A percentile compares a stretch with the other conserved stretches of the same genome.
These are phyloP conservation scores for Conopomorpha cramerella DNA, from an alignment of 1,140 invertebrate genomes.

Conservation along the genomic window DNA sequence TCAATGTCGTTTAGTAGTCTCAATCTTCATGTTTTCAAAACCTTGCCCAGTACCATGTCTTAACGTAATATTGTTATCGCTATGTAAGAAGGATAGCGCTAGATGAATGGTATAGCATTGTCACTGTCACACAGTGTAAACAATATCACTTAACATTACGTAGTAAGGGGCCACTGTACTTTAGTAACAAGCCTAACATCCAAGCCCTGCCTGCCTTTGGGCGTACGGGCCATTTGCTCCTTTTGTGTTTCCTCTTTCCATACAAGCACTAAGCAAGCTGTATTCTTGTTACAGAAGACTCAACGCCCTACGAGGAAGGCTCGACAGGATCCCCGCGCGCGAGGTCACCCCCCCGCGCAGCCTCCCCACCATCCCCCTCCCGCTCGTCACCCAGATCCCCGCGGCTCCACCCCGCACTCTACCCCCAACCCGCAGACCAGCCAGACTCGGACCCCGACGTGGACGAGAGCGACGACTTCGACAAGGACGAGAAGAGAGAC, in stretches of 20 bases:
- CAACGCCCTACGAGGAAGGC: slow-evolving; percentile 67
- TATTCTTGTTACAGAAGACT: slow-evolving; percentile 67
- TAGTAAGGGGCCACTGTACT: neutral
- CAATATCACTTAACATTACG: neutral
- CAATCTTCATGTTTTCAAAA: no score
- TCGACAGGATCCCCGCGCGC: slow-evolving; percentile 63
- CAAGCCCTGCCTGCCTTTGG: neutral
- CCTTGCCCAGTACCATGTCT: no score
- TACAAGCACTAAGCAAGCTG: no score
- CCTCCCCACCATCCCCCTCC: slow-evolving; percentile 35
- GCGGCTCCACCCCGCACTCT: slow-evolving; percentile 53
- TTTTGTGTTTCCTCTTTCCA: no score
- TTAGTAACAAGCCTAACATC: neutral
- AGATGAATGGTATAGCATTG: no score
- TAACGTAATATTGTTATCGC: no score
- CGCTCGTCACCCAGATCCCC: slow-evolving; percentile 37
- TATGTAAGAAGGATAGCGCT: no score
- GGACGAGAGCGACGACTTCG: slow-evolving; percentile 67
- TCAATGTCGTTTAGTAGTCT: no score
- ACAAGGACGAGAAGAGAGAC: slow-evolving; percentile 60
- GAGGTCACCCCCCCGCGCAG: slow-evolving; percentile 44
- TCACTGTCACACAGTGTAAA: neutral
- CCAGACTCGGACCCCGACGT: slow-evolving; percentile 69
- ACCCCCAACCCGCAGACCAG: slow-evolving; percentile 37
- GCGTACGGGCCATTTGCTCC: no score